Conservation (phyloP, 2,113 vertebrate species). For the Desmodus rotundus region DNA sequence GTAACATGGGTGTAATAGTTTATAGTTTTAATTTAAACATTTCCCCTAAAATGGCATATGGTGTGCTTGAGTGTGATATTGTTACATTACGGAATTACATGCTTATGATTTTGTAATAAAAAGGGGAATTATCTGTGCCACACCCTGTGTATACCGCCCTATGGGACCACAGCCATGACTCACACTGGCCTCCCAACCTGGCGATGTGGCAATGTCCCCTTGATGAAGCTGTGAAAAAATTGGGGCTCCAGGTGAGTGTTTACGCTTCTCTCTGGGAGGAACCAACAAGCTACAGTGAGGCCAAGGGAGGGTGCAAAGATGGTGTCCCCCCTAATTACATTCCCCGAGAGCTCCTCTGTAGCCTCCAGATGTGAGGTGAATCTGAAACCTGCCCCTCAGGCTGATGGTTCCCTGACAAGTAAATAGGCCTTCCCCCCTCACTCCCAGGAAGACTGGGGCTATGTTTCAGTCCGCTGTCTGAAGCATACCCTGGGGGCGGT, state of each 20-base stretch:
- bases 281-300: neutral
- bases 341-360: neutral
- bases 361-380: neutral
- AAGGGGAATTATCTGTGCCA: too few relatives aligned
- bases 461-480: neutral
- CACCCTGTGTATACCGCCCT: neutral
- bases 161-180: neutral
- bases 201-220: neutral
- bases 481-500: neutral
- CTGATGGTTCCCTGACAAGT: neutral
- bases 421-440: neutral
- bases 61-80: too few relatives aligned
- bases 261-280: neutral
- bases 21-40: too few relatives aligned
- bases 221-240: neutral
- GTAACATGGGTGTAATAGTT: too few relatives aligned
- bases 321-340: too few relatives aligned
- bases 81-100: too few relatives aligned
- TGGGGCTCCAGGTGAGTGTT: neutral
- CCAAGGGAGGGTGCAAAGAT: neutral
- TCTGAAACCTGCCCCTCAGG: neutral
- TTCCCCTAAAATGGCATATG: too few relatives aligned
- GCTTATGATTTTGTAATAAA: too few relatives aligned
- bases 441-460: neutral
- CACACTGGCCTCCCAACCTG: neutral